Percentiles rank a stretch among this genome's conserved stretches.
These are phyloP conservation scores for Leucophenga varia DNA, from an alignment of 1,140 invertebrate species.

Conservation along the genomic window DNA sequence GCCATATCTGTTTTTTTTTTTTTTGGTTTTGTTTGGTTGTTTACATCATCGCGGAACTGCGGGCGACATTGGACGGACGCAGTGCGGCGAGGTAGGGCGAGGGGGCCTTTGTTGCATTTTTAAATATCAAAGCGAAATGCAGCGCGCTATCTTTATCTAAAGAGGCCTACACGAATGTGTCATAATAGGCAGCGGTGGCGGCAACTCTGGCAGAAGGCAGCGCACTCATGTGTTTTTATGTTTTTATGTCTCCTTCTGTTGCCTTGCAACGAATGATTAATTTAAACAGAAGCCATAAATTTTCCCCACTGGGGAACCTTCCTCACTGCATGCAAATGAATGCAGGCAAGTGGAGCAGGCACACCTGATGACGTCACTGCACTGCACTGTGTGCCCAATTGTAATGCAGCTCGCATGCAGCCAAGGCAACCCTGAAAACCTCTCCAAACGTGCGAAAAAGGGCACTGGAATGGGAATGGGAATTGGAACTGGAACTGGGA, in stretches of 20 bases:
- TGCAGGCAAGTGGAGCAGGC: constrained; percentile 34
- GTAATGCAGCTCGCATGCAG: constrained; percentile 38
- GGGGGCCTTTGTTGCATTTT: constrained; percentile 46
- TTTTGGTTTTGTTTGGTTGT: neutral
- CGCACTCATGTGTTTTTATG: no score
- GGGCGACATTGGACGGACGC: neutral
- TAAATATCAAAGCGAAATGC: constrained; percentile 31
- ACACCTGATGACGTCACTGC: constrained; percentile 30
- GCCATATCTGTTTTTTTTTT: constrained; percentile 6
- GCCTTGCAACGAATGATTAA: no score
- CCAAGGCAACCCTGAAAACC: constrained; percentile 17
- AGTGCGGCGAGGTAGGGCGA: no score
- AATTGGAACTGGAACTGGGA: constrained; percentile 24
- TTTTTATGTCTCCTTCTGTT: no score
- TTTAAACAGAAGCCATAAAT: no score
- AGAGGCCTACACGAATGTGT: constrained; percentile 1
- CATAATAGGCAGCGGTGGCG: neutral
- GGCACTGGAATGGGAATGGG: constrained; percentile 22
- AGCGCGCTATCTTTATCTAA: constrained; percentile 46
- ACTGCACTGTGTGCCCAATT: constrained; percentile 17
- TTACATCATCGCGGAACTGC: neutral
- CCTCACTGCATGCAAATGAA: constrained; percentile 46
- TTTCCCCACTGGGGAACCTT: no score
- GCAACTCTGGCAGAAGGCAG: no score
- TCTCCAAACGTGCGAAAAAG: constrained; percentile 27